These are phyloP conservation scores for Cherax destructor DNA, from an alignment of 1,140 invertebrate genomes.

Conservation along the genomic window DNA sequence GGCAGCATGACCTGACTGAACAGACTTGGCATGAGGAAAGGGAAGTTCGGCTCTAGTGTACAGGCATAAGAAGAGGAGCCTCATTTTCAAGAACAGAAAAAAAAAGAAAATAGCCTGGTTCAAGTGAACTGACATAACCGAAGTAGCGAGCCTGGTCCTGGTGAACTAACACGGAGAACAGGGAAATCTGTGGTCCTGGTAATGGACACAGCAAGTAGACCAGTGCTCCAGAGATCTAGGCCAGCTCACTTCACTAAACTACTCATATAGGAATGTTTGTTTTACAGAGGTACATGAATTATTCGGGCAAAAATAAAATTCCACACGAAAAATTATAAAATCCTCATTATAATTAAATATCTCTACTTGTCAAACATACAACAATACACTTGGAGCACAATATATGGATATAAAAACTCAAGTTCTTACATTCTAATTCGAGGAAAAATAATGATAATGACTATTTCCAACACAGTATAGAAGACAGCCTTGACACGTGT, in stretches of 20 bases:
- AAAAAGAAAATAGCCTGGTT: not conserved
- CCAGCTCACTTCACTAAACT: constrained; percentile 27
- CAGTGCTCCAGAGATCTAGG: constrained; percentile 7
- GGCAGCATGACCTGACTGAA: not conserved
- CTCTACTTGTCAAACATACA: constrained; percentile 11
- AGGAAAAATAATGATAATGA: constrained; percentile 24
- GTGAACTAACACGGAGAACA: not conserved
- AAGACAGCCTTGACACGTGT: not conserved
- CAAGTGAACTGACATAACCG: constrained; percentile 13
- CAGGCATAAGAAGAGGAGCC: not conserved
- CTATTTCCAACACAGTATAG: constrained; percentile 32
- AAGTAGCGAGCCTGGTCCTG: not conserved
- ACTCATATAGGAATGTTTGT: constrained; percentile 43
- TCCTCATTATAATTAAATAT: constrained; percentile 22
- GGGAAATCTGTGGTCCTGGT: constrained; percentile 6
- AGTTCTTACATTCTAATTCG: constrained; percentile 18
- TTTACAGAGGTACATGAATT: constrained; percentile 49
- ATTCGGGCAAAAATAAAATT: constrained; percentile 21
- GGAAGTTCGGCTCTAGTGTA: constrained; percentile 9
- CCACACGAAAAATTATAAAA: not conserved
- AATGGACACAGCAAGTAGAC: not conserved
- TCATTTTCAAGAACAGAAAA: constrained; percentile 20
- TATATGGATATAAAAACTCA: constrained; percentile 4
- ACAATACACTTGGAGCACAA: not conserved
- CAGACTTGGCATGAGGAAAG: not conserved